These are phyloP conservation scores for Heteronetta atricapilla DNA, from an alignment of 2,113 vertebrate species.

Conservation along the genomic window DNA sequence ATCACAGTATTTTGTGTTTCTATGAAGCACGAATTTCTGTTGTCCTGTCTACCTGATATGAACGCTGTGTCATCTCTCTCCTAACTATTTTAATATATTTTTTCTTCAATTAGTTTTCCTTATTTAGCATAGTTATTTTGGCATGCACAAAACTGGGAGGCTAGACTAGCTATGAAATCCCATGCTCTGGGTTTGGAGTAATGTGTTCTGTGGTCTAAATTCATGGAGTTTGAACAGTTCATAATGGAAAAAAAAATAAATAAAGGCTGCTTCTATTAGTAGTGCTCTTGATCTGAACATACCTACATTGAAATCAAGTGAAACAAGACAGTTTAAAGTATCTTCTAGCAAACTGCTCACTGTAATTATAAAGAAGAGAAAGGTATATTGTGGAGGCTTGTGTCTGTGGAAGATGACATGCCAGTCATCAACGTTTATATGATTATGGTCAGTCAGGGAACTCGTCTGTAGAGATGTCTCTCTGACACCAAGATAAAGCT, in stretches of 20 bases:
- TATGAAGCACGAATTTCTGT: neutral
- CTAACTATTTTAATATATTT: neutral
- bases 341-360: neutral
- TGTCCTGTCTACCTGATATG: neutral
- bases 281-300: neutral
- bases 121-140: neutral
- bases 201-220: neutral
- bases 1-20: neutral
- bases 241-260: neutral
- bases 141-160: neutral
- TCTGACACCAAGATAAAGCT: neutral
- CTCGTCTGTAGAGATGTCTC: neutral
- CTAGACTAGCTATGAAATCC: neutral
- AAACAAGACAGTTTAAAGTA: neutral
- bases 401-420: neutral
- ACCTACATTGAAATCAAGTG: neutral
- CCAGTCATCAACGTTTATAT: neutral
- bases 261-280: neutral
- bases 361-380: neutral
- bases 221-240: neutral
- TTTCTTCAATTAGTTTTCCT: neutral
- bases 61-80: neutral
- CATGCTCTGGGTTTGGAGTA: neutral
- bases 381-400: neutral
- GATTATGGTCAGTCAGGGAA: neutral